phyloP scores from a whole-genome alignment of 2,113 vertebrate species.

The Petaurus breviceps region DNA sequence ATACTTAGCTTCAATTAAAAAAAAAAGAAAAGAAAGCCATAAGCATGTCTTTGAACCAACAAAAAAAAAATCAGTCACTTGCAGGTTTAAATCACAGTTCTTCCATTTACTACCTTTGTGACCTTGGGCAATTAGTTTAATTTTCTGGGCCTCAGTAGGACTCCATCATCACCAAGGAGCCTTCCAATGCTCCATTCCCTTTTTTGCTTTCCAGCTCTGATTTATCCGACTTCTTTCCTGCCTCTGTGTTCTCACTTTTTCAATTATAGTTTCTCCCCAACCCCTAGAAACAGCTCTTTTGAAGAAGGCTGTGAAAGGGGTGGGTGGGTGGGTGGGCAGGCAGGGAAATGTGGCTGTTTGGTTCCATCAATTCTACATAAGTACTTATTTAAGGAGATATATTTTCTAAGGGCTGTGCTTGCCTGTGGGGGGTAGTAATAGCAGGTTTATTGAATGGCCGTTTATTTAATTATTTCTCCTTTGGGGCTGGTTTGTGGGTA shows the following conservation, averaged over 20 bases:
- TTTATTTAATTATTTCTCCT: slow-evolving; percentile 78
- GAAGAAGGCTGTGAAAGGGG: slow-evolving; percentile 34
- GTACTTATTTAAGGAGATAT: slow-evolving; percentile 67
- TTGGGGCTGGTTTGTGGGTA: slow-evolving; percentile 52
- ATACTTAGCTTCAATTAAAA: not conserved
- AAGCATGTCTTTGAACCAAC: not conserved
- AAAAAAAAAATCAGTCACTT: not conserved
- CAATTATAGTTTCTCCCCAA: not conserved
- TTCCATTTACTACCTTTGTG: not conserved
- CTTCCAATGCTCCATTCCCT: not conserved
- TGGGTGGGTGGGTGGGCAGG: slow-evolving; percentile 6
- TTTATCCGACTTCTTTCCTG: not conserved
- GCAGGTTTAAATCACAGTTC: not conserved
- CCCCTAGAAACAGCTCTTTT: slow-evolving; percentile 11
- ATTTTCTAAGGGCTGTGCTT: slow-evolving; percentile 69
- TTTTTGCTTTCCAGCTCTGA: not conserved
- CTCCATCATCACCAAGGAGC: not conserved
- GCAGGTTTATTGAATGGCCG: slow-evolving; percentile 67
- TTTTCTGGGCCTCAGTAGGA: not conserved
- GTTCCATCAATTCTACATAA: slow-evolving; percentile 64
- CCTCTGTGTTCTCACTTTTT: slow-evolving; percentile 36
- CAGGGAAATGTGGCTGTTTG: slow-evolving; percentile 54
- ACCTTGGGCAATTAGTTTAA: not conserved
- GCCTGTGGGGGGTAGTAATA: slow-evolving; percentile 58
- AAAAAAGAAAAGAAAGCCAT: not conserved